phyloP scores from a whole-genome alignment of 2,888 invertebrate genomes.

The Odontocerum albicorne region DNA sequence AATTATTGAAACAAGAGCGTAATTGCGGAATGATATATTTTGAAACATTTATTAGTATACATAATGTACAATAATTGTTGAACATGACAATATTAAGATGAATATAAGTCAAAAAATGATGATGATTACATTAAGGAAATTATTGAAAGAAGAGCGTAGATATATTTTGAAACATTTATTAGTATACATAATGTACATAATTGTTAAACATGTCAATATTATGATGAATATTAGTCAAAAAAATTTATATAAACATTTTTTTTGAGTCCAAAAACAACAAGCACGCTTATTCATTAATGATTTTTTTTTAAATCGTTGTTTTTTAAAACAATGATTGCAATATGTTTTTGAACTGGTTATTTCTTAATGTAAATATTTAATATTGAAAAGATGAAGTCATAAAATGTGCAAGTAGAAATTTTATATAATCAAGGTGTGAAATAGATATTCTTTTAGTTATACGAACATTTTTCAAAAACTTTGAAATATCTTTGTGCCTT shows the following conservation, averaged over 20 bases:
- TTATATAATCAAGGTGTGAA: slow-evolving; percentile 23
- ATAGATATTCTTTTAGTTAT: slow-evolving; percentile 20
- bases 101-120: slow-evolving; percentile 25
- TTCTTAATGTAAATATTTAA: too few relatives aligned
- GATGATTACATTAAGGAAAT: too few relatives aligned
- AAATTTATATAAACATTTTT: too few relatives aligned
- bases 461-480: slow-evolving; percentile 14
- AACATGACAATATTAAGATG: slow-evolving; percentile 27
- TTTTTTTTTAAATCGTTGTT: too few relatives aligned
- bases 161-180: slow-evolving; percentile 29
- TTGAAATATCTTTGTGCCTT: slow-evolving; percentile 9
- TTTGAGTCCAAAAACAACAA: too few relatives aligned
- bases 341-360: too few relatives aligned
- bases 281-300: too few relatives aligned
- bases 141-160: too few relatives aligned
- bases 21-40: too few relatives aligned
- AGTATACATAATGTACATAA: slow-evolving; percentile 32
- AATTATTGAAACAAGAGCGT: too few relatives aligned
- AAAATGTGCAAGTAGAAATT: slow-evolving; percentile 31
- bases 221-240: slow-evolving; percentile 26
- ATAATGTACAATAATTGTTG: slow-evolving; percentile 30
- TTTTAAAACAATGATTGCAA: too few relatives aligned
- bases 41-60: slow-evolving; percentile 33
- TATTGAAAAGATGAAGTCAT: slow-evolving; percentile 30
- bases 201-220: slow-evolving; percentile 27